phyloP scores from a whole-genome alignment of 2,113 vertebrate species.

The Enhydra lutris region DNA sequence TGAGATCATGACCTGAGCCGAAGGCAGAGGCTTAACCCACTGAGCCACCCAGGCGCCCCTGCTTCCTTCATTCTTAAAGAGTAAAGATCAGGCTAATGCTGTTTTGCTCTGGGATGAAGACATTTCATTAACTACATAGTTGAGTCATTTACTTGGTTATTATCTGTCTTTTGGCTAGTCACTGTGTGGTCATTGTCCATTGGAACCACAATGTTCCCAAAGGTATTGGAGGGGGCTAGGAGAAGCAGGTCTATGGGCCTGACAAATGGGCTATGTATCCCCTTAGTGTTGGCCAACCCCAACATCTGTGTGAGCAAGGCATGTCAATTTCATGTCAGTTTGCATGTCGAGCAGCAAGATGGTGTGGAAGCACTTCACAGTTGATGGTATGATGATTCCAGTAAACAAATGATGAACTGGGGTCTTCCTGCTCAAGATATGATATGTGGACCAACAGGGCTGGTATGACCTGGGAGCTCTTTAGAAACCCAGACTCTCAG shows the following conservation, averaged over 20 bases:
- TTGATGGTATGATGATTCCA: not conserved
- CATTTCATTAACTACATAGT: not conserved
- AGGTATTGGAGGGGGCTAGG: not conserved
- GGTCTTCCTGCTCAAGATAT: not conserved
- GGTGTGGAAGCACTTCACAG: not conserved
- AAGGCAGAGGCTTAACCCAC: too few species aligned
- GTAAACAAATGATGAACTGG: not conserved
- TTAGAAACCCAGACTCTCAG: not conserved
- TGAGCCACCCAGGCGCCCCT: not conserved
- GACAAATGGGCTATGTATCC: not conserved
- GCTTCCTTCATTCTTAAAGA: slow-evolving; percentile 70
- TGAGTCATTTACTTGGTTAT: not conserved
- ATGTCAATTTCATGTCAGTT: too few species aligned
- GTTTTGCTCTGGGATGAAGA: not conserved
- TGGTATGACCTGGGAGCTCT: not conserved
- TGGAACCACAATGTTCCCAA: not conserved
- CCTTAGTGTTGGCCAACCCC: not conserved
- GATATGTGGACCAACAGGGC: not conserved
- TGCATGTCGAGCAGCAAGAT: not conserved
- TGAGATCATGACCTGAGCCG: too few species aligned
- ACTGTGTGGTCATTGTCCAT: not conserved
- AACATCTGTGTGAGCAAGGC: fast-evolving
- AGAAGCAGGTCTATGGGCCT: not conserved
- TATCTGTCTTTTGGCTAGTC: not conserved
- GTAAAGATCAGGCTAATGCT: slow-evolving; percentile 67